Percentiles rank a stretch among this genome's conserved stretches.
phyloP scores from a whole-genome alignment of 1,140 invertebrate species.

The Drosophila varians region DNA sequence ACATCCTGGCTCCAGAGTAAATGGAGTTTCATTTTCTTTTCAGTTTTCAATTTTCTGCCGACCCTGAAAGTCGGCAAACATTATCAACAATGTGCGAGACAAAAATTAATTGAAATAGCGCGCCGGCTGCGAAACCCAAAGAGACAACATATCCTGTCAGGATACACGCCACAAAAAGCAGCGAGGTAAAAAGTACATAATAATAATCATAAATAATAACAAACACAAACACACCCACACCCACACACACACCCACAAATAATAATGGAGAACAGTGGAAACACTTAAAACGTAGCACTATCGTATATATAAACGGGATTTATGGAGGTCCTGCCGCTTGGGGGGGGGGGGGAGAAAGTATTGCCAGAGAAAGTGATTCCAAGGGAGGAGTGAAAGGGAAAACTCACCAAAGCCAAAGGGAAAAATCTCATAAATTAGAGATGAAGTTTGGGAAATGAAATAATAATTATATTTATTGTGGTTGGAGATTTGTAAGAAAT shows the following conservation, averaged over 20 bases:
- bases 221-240: slow-evolving; percentile 7
- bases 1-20: background rate
- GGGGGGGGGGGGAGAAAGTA: background rate
- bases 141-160: slow-evolving; percentile 20
- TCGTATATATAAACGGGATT: slow-evolving; percentile 12
- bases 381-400: no score
- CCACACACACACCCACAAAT: background rate
- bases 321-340: background rate
- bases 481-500: background rate
- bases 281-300: slow-evolving; percentile 12
- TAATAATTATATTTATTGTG: background rate
- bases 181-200: slow-evolving; percentile 30
- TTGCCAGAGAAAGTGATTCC: background rate
- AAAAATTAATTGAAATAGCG: slow-evolving; percentile 74
- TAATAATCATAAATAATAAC: slow-evolving; percentile 51
- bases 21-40: background rate
- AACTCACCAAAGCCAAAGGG: background rate
- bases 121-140: slow-evolving; percentile 27
- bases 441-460: background rate
- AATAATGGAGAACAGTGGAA: slow-evolving; percentile 1
- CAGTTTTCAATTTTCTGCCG: background rate
- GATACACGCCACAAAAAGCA: background rate
- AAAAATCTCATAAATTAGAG: background rate
- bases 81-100: slow-evolving; percentile 59
- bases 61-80: slow-evolving; percentile 20